Base-by-base conservation (phyloP, 1,140 invertebrate species). In the Diprion similis region DNA sequence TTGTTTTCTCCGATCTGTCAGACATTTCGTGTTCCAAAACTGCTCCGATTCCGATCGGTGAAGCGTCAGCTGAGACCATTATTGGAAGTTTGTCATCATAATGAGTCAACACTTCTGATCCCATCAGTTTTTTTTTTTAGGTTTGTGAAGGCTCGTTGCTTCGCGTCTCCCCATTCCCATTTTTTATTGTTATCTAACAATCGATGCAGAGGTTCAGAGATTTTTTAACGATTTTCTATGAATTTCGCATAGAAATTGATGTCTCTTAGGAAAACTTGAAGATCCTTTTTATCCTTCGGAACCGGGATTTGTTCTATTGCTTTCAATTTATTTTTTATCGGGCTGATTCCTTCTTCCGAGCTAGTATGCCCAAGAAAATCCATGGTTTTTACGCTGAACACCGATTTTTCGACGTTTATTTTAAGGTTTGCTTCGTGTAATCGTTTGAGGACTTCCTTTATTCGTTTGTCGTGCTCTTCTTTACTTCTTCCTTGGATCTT, bases 231-330 rank as follows among this genome's bases (percentile, higher is more conserved):
- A 65, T 84, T 70, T 79, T 75, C 75, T 71, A 87, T 74, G 71
- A 87, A 85, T 65, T 77, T 73, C 19, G 80, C 77, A 72, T 86
- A 86, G 73, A 85, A 86, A 71, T 84, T 85, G 10, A 83, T 78
- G 13, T 86, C 72, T 3, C 85, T 86, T 4, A 89, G 71, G 77
- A 89, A 89, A 9, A 84, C 77, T 73, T 84, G 80, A 66, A 87
- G 66, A 66, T 86, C 73, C n/a, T n/a, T 78, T n/a, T 82, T 74
- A 68, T 83, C 86, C 59, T 74, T 76, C 15, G 87, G 88, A 37
- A 66, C 70, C 2, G 84, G 83, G 51, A 81, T 84, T 8, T 84
- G 78, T 46, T 71, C 48, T 67, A 89, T 88, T 3, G 86, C 82
- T 68, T 82, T 75, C 11, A 83, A 73, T 71, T 84, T 86, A 13